Evolutionary conservation across 1,140 invertebrate species (phyloP), one percentile per base, ranked within the genome.

Genomic region (Leptoteleia sp.): DNA sequence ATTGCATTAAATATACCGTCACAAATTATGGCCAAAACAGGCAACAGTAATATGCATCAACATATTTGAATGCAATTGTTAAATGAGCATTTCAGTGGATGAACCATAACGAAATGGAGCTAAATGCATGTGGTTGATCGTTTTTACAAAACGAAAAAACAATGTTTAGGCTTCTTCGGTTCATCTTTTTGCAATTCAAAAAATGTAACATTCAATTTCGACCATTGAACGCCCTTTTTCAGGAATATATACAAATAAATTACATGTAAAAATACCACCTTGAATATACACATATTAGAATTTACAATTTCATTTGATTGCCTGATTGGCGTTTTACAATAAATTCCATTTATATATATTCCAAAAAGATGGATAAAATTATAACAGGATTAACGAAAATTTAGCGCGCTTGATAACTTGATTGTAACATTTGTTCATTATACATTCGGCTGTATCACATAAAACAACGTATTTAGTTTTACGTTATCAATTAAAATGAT

Each of bases 181-280:
- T 42, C 25, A 57, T 31, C 4, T 1, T 9, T 57, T 42, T 19
- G 25, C 17, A 38, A 33, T 16, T 38, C 3, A 3, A 25, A 25
- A 25, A 25, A 25, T 47, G 25, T 15, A 25, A 29, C 6, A 50
- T 50, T 27, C 11, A 27, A 15, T 15, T 22, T 5, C 1, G 6
- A 47, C 37, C 7, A 15, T 1, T 19, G 37, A 57, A 52, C 12
- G 0, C 29, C 0, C 25, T 22, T 40, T 5, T 15, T n/a, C n/a
- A n/a, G 35, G 19, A 40, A 59, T 59, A 59, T 45, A 33, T 57
- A 57, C 54, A 57, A 57, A 57, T 37, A 22, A 42, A 42, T 3
- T 3, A 19, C 11, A 42, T 17, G 15, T 38, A 16, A 50, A 35
- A 25, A 35, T 9, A 31, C 19, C 4, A 9, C 31, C 9, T 33